Percentiles rank a stretch among this genome's conserved stretches.
These are phyloP conservation scores for Oeneis ivallda DNA, from an alignment of 2,888 invertebrate species.

Conservation along the genomic window DNA sequence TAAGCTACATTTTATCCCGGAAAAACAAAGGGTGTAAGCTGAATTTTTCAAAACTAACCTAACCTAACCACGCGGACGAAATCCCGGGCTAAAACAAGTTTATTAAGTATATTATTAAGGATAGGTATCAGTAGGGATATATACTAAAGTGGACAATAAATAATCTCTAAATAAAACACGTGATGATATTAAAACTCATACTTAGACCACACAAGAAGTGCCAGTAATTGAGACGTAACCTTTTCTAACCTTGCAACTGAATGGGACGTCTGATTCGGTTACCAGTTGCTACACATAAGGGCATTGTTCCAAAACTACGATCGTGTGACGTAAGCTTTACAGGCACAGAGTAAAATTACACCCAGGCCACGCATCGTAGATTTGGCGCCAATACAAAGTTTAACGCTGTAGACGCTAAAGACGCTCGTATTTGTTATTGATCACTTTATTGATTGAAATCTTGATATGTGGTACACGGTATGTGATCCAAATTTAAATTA, in stretches of 20 bases:
- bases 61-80: too few species aligned
- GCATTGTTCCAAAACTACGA: conserved; percentile 51
- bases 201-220: conserved; percentile 21
- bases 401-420: background rate
- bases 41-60: too few species aligned
- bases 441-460: too few species aligned
- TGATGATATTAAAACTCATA: background rate
- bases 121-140: too few species aligned
- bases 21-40: too few species aligned
- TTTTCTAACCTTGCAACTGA: conserved; percentile 36
- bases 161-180: too few species aligned
- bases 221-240: conserved; percentile 23
- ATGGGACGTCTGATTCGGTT: conserved; percentile 39
- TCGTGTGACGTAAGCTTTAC: conserved; percentile 49
- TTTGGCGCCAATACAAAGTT: conserved; percentile 27
- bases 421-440: background rate
- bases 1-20: too few species aligned
- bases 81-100: too few species aligned
- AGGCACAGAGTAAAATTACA: conserved; percentile 20
- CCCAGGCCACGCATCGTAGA: conserved; percentile 24
- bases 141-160: too few species aligned
- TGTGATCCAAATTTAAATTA: background rate
- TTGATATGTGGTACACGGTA: too few species aligned
- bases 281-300: conserved; percentile 43
- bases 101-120: too few species aligned